Base-by-base conservation (phyloP, 2,113 vertebrate species). In the Misgurnus anguillicaudatus region DNA sequence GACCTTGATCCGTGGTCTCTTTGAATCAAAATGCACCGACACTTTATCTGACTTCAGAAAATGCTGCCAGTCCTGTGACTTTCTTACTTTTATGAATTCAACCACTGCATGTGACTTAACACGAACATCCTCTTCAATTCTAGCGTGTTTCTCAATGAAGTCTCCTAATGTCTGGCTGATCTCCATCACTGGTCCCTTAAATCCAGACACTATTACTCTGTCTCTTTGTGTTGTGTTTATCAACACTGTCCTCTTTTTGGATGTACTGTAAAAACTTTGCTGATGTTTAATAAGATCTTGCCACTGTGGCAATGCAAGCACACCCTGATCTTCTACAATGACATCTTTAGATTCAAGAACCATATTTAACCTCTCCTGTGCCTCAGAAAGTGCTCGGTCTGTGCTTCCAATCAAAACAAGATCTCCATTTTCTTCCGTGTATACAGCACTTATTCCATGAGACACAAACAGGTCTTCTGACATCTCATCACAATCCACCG, bases 381-480 rank as follows among this genome's bases (percentile, higher is more conserved):
- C 96, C 13, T 93, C 89, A n/a, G 0, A 5, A 3, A 96, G 82
- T 31, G 14, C 70, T 73, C 67, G 53, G 24, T 83, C 76, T 80
- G 91, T 86, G 73, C 10, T 65, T 24, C 89, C 92, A 0, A 83
- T 82, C 24, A 98, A 84, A 3, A 88, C 24, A 10, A 95, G n/a
- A 5, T 61, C 19, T n/a, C 65, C 67, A 38, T 0, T 70, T 0
- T 92, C 80, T 5, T 94, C 74, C 42, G 87, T 89, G 83, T 90
- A 95, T 65, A 90, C 8, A 6, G 93, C 91, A 81, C 88, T 86
- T 60, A 95, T 94, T 5, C 91, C 88, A 69, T 90, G 86, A 2
- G 80, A 89, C 16, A 83, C 82, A 55, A 98, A 96, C 55, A 98
- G 78, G 7, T 51, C 67, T 36, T 85, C 71, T 0, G 95, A 95